These are phyloP conservation scores for Acrocera orbiculus DNA, from an alignment of 2,888 invertebrate genomes.

Conservation along the genomic window DNA sequence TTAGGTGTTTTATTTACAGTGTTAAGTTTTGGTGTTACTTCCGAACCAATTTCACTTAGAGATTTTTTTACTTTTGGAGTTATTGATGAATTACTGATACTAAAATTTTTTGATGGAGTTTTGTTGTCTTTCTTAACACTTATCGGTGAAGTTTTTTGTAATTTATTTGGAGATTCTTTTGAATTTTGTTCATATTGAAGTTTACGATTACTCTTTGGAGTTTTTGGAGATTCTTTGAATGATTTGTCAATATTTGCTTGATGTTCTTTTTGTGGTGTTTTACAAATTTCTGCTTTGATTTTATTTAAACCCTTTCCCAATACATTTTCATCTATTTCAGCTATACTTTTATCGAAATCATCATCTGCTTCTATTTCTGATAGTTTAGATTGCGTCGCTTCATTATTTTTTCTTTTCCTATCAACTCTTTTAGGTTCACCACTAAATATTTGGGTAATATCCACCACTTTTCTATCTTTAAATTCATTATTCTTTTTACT, in stretches of 20 bases:
- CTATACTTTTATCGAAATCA: slow-evolving; percentile 37
- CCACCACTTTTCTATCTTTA: slow-evolving; percentile 27
- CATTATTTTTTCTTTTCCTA: slow-evolving; percentile 24
- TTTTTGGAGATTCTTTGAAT: background rate
- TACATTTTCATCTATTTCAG: slow-evolving; percentile 18
- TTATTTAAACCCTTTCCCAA: no score
- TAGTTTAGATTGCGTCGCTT: slow-evolving; percentile 21
- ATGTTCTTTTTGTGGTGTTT: no score
- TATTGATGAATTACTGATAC: background rate
- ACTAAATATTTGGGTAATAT: slow-evolving; percentile 40
- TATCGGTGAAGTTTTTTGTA: background rate
- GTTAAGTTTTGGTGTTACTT: no score
- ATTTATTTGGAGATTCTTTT: slow-evolving; percentile 5
- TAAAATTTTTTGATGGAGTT: background rate
- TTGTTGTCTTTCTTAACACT: background rate
- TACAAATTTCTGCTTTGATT: no score
- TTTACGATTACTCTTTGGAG: slow-evolving; percentile 1
- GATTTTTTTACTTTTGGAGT: slow-evolving; percentile 7
- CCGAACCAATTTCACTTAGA: no score
- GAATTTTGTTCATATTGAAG: slow-evolving; percentile 8
- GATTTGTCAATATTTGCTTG: background rate
- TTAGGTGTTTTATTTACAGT: background rate
- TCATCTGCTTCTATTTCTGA: slow-evolving; percentile 33
- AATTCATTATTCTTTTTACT: slow-evolving; percentile 25
- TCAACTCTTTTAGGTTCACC: slow-evolving; percentile 40